Base-by-base conservation (phyloP, 1,140 invertebrate species). In the Lordiphosa clarofinis region DNA sequence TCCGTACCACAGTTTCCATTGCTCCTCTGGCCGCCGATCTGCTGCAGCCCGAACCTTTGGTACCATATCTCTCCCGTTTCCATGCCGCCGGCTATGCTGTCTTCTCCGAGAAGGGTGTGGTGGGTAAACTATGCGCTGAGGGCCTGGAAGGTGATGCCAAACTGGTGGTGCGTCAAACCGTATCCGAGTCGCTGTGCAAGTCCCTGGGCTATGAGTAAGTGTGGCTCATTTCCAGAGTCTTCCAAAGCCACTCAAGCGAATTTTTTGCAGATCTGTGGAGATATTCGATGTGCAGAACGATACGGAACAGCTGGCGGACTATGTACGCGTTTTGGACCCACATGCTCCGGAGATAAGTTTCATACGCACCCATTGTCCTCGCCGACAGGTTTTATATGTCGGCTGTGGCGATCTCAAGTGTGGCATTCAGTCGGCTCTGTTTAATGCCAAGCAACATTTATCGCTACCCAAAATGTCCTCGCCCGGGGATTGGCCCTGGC, bases 401-500 rank as follows among this genome's bases (percentile, higher is more conserved):
- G 91, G 92, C 4, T 97, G 96, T 68, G 91, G 92, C 36, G 91
- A 95, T 62, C 89, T 96, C 69, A 94, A 94, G 72, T 97, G 96
- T 75, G 96, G 96, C 0, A 88, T 95, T 31, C 92, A 95, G 58
- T 91, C 92, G 12, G 90, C 93, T 10, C 91, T 94, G 38, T 90
- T 92, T 4, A 66, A 90, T 11, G 89, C 91, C 10, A 70, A 91
- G 10, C 90, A 88, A 48, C 73, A 88, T 33, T 76, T 90, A 33
- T 89, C 82, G 21, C 86, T 96, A 36, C 90, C 91, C 33, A 94
- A 95, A 84, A 93, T 94, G 84, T 91, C 94, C 4, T 90, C 90
- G 3, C 93, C 94, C 1, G 94, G 94, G 2, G 94, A 97, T 76
- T 97, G 96, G 96, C 96, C 96, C 10, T 97, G 96, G 96, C 93